Evolutionary conservation across 2,113 vertebrate genomes (phyloP).

Genomic region (Rhinogobius similis): DNA sequence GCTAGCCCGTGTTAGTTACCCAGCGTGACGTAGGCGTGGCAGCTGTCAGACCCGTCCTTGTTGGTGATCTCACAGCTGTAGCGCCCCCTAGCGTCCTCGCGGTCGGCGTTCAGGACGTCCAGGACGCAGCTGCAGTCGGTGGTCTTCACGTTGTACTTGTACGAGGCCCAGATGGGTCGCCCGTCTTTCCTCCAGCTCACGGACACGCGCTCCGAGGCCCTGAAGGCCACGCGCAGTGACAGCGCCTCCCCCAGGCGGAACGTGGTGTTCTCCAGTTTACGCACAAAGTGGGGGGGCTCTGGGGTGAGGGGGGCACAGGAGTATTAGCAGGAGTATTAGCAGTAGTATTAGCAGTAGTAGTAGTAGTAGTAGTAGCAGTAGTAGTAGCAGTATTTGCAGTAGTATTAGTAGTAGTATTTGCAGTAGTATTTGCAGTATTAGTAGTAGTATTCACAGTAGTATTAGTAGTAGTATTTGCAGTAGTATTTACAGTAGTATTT

Average conservation of each 20-base stretch:
- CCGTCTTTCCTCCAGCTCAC: slow-evolving; percentile 87
- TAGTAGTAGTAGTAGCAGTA: no score
- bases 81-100: slow-evolving; percentile 75
- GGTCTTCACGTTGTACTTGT: slow-evolving; percentile 63
- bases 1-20: slow-evolving; percentile 30
- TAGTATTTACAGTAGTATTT: no score
- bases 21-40: slow-evolving; percentile 46
- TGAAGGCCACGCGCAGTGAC: slow-evolving; percentile 49
- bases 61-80: slow-evolving; percentile 48
- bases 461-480: no score
- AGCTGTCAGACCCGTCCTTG: slow-evolving; percentile 26
- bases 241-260: slow-evolving; percentile 38
- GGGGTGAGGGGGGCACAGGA: slow-evolving; percentile 13
- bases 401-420: background rate
- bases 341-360: no score
- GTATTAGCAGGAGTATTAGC: slow-evolving; percentile 8
- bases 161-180: slow-evolving; percentile 78
- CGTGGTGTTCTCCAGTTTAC: slow-evolving; percentile 81
- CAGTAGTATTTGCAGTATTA: no score
- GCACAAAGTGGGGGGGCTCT: slow-evolving; percentile 53
- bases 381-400: no score
- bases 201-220: slow-evolving; percentile 80
- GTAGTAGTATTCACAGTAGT: no score
- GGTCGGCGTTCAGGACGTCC: slow-evolving; percentile 80
- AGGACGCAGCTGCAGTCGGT: slow-evolving; percentile 79